Evolutionary conservation across 2,113 vertebrate species (phyloP).

Genomic region (Sylvia atricapilla): DNA sequence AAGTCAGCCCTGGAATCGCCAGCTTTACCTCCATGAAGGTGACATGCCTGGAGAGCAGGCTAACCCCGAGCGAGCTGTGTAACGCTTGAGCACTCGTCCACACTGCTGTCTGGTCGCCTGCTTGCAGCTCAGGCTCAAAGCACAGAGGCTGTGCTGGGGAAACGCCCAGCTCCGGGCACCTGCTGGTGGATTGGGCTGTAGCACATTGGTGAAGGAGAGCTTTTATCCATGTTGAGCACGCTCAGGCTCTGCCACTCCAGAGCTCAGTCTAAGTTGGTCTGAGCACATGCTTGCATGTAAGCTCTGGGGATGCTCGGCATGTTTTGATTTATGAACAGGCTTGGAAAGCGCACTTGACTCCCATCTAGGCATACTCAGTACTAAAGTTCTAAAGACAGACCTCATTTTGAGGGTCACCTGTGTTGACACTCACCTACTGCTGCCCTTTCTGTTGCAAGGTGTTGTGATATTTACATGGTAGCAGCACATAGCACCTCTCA

Average conservation of each 20-base stretch:
- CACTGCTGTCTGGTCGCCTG: constrained; percentile 40
- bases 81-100: constrained; percentile 24
- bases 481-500: constrained; percentile 6
- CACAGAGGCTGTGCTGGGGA: constrained; percentile 37
- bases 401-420: constrained; percentile 6
- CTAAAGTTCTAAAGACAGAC: not conserved
- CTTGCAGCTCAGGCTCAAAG: constrained; percentile 53
- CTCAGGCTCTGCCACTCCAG: constrained; percentile 50
- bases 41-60: constrained; percentile 50
- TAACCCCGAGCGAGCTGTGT: constrained; percentile 17
- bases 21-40: constrained; percentile 54
- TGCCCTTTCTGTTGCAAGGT: constrained; percentile 7
- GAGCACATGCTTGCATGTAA: constrained; percentile 64
- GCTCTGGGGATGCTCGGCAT: constrained; percentile 55
- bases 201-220: constrained; percentile 8
- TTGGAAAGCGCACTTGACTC: constrained; percentile 45
- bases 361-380: not conserved
- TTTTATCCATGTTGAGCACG: constrained; percentile 45
- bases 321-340: constrained; percentile 32
- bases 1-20: constrained; percentile 45
- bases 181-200: constrained; percentile 51
- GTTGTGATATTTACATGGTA: not conserved
- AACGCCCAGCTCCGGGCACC: not conserved
- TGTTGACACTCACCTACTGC: not conserved
- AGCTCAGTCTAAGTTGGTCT: constrained; percentile 48